Percentiles rank a stretch among this genome's conserved stretches.
phyloP scores from a whole-genome alignment of 2,797 vertebrate genomes.

The Clarias laeviceps region DNA sequence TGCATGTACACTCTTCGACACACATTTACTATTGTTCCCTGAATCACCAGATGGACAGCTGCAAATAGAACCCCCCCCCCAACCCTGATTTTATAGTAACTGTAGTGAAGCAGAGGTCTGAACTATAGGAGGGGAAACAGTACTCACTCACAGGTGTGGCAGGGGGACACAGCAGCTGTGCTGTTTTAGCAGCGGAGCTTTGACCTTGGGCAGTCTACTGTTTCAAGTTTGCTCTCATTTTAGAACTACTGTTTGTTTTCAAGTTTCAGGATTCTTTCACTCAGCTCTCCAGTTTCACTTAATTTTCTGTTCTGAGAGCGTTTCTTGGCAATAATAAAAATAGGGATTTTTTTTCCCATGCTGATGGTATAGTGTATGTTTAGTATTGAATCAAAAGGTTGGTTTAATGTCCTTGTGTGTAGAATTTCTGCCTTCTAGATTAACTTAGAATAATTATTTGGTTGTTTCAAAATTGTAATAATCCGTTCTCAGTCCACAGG shows the following conservation, averaged over 20 bases:
- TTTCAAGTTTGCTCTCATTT: slow-evolving; percentile 42
- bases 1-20: slow-evolving; percentile 22
- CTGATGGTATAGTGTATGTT: not conserved
- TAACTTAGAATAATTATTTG: not conserved
- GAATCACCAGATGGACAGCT: slow-evolving; percentile 57
- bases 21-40: slow-evolving; percentile 54
- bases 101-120: slow-evolving; percentile 27
- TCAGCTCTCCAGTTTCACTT: slow-evolving; percentile 17
- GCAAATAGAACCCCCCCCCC: slow-evolving; percentile 33
- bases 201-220: slow-evolving; percentile 48
- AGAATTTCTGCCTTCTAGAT: not conserved
- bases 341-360: not conserved
- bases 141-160: slow-evolving; percentile 26
- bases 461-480: not conserved
- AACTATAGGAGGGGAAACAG: slow-evolving; percentile 6
- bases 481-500: not conserved
- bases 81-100: not conserved
- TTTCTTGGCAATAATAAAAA: not conserved
- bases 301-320: slow-evolving; percentile 29
- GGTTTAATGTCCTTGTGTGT: not conserved
- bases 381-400: not conserved
- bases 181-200: slow-evolving; percentile 44
- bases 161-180: slow-evolving; percentile 28
- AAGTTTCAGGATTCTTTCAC: slow-evolving; percentile 37
- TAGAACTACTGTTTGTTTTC: slow-evolving; percentile 52